Conservation (phyloP, 2,888 invertebrate genomes). For the Deilephila elpenor region DNA sequence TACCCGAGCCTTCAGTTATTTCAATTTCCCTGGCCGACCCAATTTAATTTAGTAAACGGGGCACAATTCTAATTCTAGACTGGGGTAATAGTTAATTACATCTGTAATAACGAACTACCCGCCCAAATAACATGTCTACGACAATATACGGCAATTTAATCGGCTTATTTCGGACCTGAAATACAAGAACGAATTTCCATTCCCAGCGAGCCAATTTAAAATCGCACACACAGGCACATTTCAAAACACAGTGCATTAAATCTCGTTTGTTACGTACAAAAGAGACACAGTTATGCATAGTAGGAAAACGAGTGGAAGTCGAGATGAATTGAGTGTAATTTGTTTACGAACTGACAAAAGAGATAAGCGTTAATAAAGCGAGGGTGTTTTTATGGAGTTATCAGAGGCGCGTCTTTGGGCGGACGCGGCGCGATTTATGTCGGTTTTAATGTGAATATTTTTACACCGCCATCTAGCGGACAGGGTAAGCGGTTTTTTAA, state of each 20-base stretch:
- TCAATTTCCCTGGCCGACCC: neutral
- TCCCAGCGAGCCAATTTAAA: constrained; percentile 33
- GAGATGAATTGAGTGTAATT: constrained; percentile 42
- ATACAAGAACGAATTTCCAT: constrained; percentile 1
- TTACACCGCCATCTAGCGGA: constrained; percentile 22
- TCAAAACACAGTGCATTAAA: constrained; percentile 40
- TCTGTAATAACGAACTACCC: neutral
- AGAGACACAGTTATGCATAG: constrained; percentile 39
- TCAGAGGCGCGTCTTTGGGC: constrained; percentile 35
- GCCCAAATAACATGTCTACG: neutral
- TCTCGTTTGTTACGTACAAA: constrained; percentile 43
- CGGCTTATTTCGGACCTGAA: constrained; percentile 9
- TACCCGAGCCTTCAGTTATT: neutral
- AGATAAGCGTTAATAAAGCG: constrained; percentile 53
- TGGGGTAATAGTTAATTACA: neutral
- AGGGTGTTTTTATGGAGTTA: constrained; percentile 43
- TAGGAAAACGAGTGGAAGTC: constrained; percentile 46
- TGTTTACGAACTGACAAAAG: constrained; percentile 50
- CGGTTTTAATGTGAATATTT: constrained; percentile 31
- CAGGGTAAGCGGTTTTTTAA: constrained; percentile 4
- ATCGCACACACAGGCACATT: constrained; percentile 39
- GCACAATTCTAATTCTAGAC: neutral
- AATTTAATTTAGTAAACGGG: neutral
- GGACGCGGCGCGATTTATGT: constrained; percentile 39
- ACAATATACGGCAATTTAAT: constrained; percentile 10